Conservation (phyloP, 2,797 vertebrate species). For the Lepus townsendii region DNA sequence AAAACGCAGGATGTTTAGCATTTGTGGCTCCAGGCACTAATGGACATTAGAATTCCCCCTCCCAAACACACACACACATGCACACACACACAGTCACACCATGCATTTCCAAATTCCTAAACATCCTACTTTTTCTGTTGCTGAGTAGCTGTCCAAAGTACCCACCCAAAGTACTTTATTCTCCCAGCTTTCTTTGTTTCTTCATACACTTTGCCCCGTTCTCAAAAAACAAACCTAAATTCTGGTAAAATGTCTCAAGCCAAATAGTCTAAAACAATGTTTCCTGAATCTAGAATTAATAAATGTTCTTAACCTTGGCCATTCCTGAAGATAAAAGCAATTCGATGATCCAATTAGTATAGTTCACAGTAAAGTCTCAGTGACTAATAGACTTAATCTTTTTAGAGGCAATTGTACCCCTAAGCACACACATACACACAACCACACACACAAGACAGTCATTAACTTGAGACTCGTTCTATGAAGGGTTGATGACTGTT, state of each 20-base stretch:
- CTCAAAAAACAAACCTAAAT: background rate
- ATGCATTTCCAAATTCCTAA: background rate
- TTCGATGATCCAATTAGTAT: slow-evolving; percentile 32
- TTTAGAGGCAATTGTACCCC: background rate
- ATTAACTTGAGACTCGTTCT: background rate
- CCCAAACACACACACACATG: background rate
- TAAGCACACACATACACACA: too few species aligned
- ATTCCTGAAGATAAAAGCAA: slow-evolving; percentile 61
- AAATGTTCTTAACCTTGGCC: background rate
- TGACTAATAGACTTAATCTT: slow-evolving; percentile 39
- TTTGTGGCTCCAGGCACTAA: background rate
- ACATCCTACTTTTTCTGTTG: background rate
- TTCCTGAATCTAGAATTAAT: slow-evolving; percentile 25
- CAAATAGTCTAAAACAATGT: background rate
- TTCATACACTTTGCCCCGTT: background rate
- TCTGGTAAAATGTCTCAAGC: background rate
- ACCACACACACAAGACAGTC: background rate
- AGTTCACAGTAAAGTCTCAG: slow-evolving; percentile 4
- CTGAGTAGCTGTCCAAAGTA: slow-evolving; percentile 16
- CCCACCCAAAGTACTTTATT: background rate
- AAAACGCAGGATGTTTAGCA: background rate
- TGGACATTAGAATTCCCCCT: fast-evolving
- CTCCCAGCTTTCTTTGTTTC: background rate
- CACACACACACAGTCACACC: background rate
- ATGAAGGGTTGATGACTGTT: background rate